Evolutionary conservation across 2,888 invertebrate genomes (phyloP), one percentile per base, ranked within the genome.

Genomic region (Aplocera efformata): DNA sequence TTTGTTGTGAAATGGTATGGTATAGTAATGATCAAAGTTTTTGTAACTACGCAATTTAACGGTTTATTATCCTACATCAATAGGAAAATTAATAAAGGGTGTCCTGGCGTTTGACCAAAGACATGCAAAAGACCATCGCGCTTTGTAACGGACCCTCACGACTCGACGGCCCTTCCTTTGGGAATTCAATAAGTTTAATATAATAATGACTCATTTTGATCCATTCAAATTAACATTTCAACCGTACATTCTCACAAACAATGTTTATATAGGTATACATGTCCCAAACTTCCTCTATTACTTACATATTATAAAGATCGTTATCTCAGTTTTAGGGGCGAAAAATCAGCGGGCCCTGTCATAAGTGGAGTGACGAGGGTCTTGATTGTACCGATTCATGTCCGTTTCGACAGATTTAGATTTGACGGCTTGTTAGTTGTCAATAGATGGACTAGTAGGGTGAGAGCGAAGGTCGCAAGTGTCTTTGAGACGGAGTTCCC

Each of bases 31-130:
- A 3, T 3, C 13, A 17, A 17, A 3, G 2, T 17, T 17, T 17
- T 3, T 17, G 13, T 17, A 17, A 11, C 25, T 22, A 17, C 27
- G 35, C 24, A 28, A 27, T 44, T 39, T 53, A 42, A 53, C 48
- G 37, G 35, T 32, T 36, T 44, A 36, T 47, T 31, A 41, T 39
- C 38, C 31, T 25, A 40, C 53, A 32, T 43, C 39, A 49, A 48
- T 17, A 48, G 46, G 40, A 49, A 41, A 39, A 50, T 56, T 60
- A 58, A 53, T 60, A 58, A 53, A 51, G 20, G 37, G 34, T 63
- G 67, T 54, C 81, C 81, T 83, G 82, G 81, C 60, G 58, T 68
- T 63, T 77, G 67, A 71, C 74, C 62, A 70, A 70, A 71, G 72
- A 67, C 50, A 59, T 67, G 48, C 47, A 54, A 50, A 68, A 60